These are phyloP conservation scores for Seira ritae DNA, from an alignment of 2,888 invertebrate species.

Conservation along the genomic window DNA sequence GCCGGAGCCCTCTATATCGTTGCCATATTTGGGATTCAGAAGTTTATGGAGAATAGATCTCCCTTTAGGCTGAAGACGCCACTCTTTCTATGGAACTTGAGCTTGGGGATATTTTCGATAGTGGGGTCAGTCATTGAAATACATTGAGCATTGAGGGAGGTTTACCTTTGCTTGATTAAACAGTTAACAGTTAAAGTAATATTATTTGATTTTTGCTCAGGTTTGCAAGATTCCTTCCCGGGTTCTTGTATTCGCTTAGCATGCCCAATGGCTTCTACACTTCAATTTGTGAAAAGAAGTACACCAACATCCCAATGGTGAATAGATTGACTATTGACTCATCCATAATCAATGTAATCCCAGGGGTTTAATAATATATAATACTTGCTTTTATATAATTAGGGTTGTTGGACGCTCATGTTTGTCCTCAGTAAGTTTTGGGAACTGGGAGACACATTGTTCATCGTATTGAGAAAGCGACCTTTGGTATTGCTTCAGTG, in stretches of 20 bases:
- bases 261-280: not conserved
- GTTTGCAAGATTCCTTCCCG: not conserved
- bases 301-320: constrained; percentile 57
- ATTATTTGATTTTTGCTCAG: not conserved
- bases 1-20: constrained; percentile 77
- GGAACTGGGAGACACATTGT: constrained; percentile 75
- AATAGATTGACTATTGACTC: constrained; percentile 4
- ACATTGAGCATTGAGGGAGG: constrained; percentile 85
- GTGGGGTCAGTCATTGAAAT: constrained; percentile 75
- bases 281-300: not conserved
- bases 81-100: constrained; percentile 78
- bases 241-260: not conserved
- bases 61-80: constrained; percentile 77
- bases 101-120: constrained; percentile 78
- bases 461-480: constrained; percentile 94
- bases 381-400: not conserved
- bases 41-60: constrained; percentile 77
- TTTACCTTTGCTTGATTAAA: constrained; percentile 77
- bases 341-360: not conserved
- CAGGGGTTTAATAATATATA: not conserved
- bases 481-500: constrained; percentile 94
- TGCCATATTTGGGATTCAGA: constrained; percentile 77
- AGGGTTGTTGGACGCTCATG: constrained; percentile 25
- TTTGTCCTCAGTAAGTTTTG: constrained; percentile 35
- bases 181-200: too few species aligned